These are phyloP conservation scores for Haemorhous mexicanus DNA, from an alignment of 2,113 vertebrate species.

Conservation along the genomic window DNA sequence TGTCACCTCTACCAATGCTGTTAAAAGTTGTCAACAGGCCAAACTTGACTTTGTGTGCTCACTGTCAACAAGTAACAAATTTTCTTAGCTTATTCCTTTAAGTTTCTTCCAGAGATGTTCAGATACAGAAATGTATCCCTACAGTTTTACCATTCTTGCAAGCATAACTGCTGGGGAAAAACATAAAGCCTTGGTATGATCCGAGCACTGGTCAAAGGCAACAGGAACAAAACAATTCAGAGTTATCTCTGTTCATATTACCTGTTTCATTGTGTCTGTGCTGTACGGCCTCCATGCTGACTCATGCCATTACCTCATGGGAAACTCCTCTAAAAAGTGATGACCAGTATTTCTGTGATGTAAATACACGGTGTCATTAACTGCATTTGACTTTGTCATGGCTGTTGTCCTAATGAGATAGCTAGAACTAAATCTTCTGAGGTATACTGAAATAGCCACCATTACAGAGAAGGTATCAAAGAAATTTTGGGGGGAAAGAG, in stretches of 20 bases:
- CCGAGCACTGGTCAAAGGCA: not conserved
- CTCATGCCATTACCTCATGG: slow-evolving; percentile 63
- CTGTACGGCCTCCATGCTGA: not conserved
- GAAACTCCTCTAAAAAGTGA: slow-evolving; percentile 56
- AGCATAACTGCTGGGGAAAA: not conserved
- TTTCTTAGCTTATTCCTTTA: not conserved
- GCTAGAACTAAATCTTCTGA: not conserved
- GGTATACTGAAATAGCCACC: not conserved
- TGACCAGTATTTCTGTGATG: not conserved
- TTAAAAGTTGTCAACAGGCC: not conserved
- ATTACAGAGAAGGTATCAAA: not conserved
- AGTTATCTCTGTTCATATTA: not conserved
- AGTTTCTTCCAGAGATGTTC: not conserved
- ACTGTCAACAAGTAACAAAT: not conserved
- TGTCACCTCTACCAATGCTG: not conserved
- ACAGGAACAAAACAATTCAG: not conserved
- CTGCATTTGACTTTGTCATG: slow-evolving; percentile 1
- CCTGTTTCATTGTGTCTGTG: not conserved
- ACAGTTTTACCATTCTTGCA: not conserved
- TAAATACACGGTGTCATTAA: not conserved
- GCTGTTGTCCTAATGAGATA: not conserved
- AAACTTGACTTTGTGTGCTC: not conserved
- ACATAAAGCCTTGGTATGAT: not conserved
- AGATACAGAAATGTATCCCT: not conserved
- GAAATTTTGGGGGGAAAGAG: not conserved